Percentiles rank a stretch among this genome's conserved stretches.
phyloP scores from a whole-genome alignment of 2,113 vertebrate genomes.

The Megaleporinus macrocephalus region DNA sequence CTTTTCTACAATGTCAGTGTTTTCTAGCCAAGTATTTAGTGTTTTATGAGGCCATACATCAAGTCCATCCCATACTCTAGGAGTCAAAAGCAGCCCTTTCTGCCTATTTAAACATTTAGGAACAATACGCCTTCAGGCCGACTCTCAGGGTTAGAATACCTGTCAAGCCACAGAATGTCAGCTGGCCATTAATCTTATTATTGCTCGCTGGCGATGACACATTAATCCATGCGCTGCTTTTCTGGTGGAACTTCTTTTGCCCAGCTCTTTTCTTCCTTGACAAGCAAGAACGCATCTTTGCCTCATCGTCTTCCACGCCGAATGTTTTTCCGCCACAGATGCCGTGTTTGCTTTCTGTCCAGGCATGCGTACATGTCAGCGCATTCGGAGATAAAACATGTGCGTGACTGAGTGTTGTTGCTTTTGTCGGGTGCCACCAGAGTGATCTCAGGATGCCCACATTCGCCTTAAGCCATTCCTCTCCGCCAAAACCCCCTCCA shows the following conservation, averaged over 20 bases:
- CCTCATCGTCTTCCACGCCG: background rate
- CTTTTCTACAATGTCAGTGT: conserved; percentile 16
- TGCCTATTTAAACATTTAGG: background rate
- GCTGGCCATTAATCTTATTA: background rate
- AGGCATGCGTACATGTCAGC: background rate
- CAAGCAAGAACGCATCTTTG: conserved; percentile 5
- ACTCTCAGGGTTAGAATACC: background rate
- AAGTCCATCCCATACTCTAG: conserved; percentile 1
- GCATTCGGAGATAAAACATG: background rate
- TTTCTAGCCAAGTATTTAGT: conserved; percentile 2
- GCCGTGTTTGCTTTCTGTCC: background rate
- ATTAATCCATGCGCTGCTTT: conserved; percentile 9
- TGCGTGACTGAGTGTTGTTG: conserved; percentile 5
- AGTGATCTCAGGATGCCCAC: conserved; percentile 3
- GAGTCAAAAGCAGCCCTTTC: background rate
- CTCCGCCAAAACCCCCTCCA: background rate
- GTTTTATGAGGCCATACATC: conserved; percentile 37
- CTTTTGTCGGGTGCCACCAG: conserved; percentile 11
- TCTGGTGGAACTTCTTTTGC: background rate
- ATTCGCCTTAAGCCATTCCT: conserved; percentile 12
- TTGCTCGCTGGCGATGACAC: conserved; percentile 19
- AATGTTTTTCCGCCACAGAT: background rate
- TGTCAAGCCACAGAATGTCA: background rate
- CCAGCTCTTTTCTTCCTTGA: background rate
- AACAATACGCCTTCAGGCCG: background rate